Conservation (phyloP, 2,113 vertebrate species). For the Siphamia tubifer region DNA sequence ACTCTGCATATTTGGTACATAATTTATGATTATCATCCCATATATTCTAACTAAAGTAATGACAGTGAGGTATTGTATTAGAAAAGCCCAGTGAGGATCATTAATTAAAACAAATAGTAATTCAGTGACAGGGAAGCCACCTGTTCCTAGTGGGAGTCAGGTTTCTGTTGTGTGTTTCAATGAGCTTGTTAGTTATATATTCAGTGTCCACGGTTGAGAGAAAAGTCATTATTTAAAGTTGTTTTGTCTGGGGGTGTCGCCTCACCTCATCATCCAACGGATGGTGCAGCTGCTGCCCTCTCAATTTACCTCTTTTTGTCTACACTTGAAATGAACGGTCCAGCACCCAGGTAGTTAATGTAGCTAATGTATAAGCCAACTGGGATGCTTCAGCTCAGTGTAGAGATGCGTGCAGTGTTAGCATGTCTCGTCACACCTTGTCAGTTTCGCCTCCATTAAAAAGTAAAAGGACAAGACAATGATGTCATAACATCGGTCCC, state of each 20-base stretch:
- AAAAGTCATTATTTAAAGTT: slow-evolving; percentile 21
- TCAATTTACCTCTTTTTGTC: not conserved
- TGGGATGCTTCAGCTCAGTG: slow-evolving; percentile 37
- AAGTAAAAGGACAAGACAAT: not conserved
- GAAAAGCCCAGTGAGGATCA: not conserved
- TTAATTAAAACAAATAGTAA: slow-evolving; percentile 37
- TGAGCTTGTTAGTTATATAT: slow-evolving; percentile 22
- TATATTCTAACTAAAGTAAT: not conserved
- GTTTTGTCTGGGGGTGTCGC: not conserved
- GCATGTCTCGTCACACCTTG: slow-evolving; percentile 21
- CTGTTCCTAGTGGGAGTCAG: not conserved
- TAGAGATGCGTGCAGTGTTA: slow-evolving; percentile 20
- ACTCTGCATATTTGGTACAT: not conserved
- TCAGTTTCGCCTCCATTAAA: slow-evolving; percentile 23
- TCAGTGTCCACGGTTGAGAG: not conserved
- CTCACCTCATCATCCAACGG: not conserved
- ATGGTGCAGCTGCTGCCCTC: slow-evolving; percentile 20
- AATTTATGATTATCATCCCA: not conserved
- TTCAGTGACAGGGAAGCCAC: slow-evolving; percentile 1
- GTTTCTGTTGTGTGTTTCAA: slow-evolving; percentile 3
- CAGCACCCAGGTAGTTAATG: slow-evolving; percentile 35
- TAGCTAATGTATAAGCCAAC: slow-evolving; percentile 15
- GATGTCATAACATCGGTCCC: not conserved
- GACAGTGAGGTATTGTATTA: not conserved
- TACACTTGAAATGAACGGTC: slow-evolving; percentile 23